Evolutionary conservation across 2,888 invertebrate species (phyloP).

Genomic region (Amphipoea lucens): DNA sequence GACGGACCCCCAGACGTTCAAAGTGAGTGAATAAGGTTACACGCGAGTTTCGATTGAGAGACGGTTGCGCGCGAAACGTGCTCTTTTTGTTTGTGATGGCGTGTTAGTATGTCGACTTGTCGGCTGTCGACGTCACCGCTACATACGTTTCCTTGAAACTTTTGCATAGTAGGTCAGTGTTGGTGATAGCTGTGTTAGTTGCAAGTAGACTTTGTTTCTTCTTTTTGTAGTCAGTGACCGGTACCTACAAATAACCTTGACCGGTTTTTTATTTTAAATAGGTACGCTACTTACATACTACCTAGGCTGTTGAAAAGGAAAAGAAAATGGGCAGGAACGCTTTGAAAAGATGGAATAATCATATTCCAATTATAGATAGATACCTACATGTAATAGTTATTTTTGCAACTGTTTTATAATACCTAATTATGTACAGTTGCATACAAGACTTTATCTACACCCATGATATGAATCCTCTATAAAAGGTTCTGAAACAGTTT

Average conservation of each 20-base stretch:
- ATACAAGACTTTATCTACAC: too few relatives aligned
- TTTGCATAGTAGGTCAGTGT: conserved; percentile 66
- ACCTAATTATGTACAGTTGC: too few relatives aligned
- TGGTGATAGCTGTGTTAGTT: conserved; percentile 50
- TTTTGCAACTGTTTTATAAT: too few relatives aligned
- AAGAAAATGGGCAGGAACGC: background rate
- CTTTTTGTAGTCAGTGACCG: background rate
- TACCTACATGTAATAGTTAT: too few relatives aligned
- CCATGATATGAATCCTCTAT: too few relatives aligned
- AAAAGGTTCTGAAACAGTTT: too few relatives aligned
- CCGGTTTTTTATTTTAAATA: background rate
- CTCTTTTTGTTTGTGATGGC: conserved; percentile 69
- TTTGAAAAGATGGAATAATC: background rate
- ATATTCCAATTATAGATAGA: background rate
- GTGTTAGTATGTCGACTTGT: conserved; percentile 51
- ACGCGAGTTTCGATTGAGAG: conserved; percentile 65
- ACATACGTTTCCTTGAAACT: conserved; percentile 66
- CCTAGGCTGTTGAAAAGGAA: background rate
- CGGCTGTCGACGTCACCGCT: conserved; percentile 47
- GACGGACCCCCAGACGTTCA: conserved; percentile 78
- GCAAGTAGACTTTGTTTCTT: conserved; percentile 31
- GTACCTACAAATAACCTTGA: background rate
- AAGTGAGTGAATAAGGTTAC: conserved; percentile 79
- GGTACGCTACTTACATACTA: background rate
- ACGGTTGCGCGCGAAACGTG: conserved; percentile 72